Percentiles rank a stretch among this genome's conserved stretches.
Evolutionary conservation across 2,113 vertebrate species (phyloP).

Genomic region (Empidonax traillii): DNA sequence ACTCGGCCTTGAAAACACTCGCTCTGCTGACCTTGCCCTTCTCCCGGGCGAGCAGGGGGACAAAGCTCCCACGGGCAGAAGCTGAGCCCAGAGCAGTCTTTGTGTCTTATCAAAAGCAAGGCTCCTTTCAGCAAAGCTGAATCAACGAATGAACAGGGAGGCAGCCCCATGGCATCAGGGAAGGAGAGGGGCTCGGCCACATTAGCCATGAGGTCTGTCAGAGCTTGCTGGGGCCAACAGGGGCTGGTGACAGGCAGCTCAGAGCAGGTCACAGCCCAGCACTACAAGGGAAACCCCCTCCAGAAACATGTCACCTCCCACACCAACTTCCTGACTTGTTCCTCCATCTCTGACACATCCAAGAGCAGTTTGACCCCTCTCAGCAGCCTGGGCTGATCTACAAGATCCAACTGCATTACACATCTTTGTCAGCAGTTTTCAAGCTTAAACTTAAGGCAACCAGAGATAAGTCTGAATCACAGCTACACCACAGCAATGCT

Average conservation of each 20-base stretch:
- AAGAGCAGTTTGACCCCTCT: background rate
- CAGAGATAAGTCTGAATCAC: background rate
- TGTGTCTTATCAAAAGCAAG: background rate
- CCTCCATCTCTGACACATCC: background rate
- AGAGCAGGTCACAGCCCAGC: background rate
- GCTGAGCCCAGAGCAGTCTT: background rate
- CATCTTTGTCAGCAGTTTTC: background rate
- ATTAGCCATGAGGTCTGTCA: background rate
- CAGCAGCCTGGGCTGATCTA: background rate
- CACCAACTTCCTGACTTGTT: background rate
- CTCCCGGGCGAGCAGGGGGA: background rate
- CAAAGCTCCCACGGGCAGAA: background rate
- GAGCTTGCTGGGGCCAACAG: background rate
- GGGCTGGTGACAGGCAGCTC: background rate
- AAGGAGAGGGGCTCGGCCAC: background rate
- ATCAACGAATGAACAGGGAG: accelerated
- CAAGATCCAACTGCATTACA: background rate
- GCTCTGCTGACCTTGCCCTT: background rate
- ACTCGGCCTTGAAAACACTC: background rate
- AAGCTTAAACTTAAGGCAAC: background rate
- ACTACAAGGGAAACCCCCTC: background rate
- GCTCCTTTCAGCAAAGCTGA: background rate
- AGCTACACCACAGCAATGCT: background rate
- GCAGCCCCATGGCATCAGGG: background rate
- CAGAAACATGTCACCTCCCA: background rate